phyloP scores from a whole-genome alignment of 2,113 vertebrate genomes.

The Solea senegalensis region DNA sequence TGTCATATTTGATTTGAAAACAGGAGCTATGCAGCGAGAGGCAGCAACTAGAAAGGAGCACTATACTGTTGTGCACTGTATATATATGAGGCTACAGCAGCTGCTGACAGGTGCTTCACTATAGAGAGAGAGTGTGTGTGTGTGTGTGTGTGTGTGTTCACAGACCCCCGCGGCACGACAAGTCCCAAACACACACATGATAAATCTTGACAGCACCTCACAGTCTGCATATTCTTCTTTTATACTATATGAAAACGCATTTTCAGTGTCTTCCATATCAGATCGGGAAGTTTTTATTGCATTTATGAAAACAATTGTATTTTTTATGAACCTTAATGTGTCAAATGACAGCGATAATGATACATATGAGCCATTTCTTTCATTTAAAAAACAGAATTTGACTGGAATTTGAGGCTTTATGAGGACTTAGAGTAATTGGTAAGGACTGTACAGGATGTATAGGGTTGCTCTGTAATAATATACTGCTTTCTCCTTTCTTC shows the following conservation, averaged over 20 bases:
- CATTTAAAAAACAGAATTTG: too few species aligned
- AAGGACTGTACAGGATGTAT: too few species aligned
- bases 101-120: not conserved
- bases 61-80: not conserved
- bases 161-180: not conserved
- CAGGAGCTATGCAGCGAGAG: not conserved
- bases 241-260: not conserved
- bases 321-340: not conserved
- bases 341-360: not conserved
- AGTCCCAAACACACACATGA: not conserved
- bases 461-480: too few species aligned
- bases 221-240: not conserved
- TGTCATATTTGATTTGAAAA: not conserved
- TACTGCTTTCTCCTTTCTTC: too few species aligned
- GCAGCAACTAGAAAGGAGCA: not conserved
- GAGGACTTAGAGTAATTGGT: too few species aligned
- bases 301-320: not conserved
- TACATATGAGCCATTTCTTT: too few species aligned
- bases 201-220: constrained; percentile 17
- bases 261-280: not conserved
- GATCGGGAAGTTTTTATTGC: not conserved
- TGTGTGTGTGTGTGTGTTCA: too few species aligned
- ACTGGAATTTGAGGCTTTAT: too few species aligned
- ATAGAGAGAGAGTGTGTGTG: too few species aligned
- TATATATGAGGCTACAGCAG: not conserved